Base-by-base conservation (phyloP, 2,888 invertebrate genomes). In the Vanessa cardui region DNA sequence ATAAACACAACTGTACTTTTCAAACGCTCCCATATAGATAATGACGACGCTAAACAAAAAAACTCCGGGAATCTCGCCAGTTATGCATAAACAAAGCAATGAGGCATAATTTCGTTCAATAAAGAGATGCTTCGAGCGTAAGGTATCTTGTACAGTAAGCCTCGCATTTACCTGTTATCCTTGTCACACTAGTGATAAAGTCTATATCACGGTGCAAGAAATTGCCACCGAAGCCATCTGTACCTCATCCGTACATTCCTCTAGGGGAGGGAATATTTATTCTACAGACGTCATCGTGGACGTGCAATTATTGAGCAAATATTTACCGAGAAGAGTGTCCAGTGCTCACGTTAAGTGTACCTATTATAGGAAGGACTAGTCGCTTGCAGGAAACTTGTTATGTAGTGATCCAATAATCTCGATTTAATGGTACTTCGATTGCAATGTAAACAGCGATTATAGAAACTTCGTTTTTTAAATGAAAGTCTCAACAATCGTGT, bases 251-350 rank as follows among this genome's bases (percentile, higher is more conserved):
- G 82, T 75, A 79, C 82, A 83, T 83, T 86, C 84, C 81, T 82
- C 77, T 78, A 82, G 82, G 83, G 78, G 78, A 80, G 78, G 76
- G 83, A 83, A 86, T 88, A 89, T 88, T 88, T 89, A 89, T 89
- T 89, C 88, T 80, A 83, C 80, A 74, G 83, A 83, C 86, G 88
- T 89, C 84, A 85, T 87, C 83, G 84, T 86, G 81, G 85, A 88
- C 85, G 87, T 83, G 85, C 89, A 90, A 90, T 92, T 89, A 90
- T 90, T 89, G 90, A 89, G 85, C 83, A 90, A 92, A 90, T 89
- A 87, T 90, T 90, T 90, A 85, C 88, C 75, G 74, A 84, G 80
- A 78, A 83, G 82, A 90, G 89, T 87, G 84, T 85, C 81, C 85
- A 80, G 58, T 62, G 62, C 80, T 83, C 82, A 82, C 84, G 84